These are phyloP conservation scores for Littorina saxatilis DNA, from an alignment of 1,140 invertebrate species.

Conservation along the genomic window DNA sequence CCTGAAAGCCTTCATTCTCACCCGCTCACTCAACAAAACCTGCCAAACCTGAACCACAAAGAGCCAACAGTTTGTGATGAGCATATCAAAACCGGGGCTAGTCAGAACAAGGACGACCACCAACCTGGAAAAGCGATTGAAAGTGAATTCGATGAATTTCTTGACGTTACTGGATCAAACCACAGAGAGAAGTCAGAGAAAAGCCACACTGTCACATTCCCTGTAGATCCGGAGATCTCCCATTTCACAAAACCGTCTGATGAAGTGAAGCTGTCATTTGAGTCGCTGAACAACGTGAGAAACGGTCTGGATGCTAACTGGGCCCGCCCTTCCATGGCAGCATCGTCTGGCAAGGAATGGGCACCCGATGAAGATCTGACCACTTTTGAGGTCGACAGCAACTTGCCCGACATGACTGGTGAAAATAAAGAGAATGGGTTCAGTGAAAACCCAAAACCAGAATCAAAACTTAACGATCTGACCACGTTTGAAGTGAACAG, in stretches of 20 bases:
- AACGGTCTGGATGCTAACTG: conserved; percentile 20
- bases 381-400: conserved; percentile 17
- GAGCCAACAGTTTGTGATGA: no score
- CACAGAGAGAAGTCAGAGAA: neutral
- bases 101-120: no score
- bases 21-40: no score
- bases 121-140: neutral
- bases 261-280: conserved; percentile 20
- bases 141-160: conserved; percentile 17
- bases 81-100: no score
- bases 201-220: conserved; percentile 3
- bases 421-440: neutral
- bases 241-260: neutral
- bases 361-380: conserved; percentile 19
- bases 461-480: conserved; percentile 6
- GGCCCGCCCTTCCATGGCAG: neutral
- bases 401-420: neutral
- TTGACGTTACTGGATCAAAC: conserved; percentile 26
- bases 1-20: no score
- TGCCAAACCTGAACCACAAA: no score
- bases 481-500: conserved; percentile 24
- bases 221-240: conserved; percentile 10
- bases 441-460: neutral
- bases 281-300: neutral
- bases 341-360: conserved; percentile 23